Conservation (phyloP, 30 jellyfish, hydroid and myxozoan genomes). For the Cassiopea andromeda region DNA sequence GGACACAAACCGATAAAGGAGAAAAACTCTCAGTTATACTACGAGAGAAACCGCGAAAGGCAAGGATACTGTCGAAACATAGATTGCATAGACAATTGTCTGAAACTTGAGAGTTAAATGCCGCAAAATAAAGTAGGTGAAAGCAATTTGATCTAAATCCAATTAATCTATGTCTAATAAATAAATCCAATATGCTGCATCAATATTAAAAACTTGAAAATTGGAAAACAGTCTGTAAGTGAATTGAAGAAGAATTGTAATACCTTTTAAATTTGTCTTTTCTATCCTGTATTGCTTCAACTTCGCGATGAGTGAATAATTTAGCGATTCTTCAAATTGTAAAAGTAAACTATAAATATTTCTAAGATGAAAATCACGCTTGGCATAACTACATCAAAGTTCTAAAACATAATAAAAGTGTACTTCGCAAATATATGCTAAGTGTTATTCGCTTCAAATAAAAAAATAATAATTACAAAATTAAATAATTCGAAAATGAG, state of each 20-base stretch:
- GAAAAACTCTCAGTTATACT: background rate
- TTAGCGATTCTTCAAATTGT: slow-evolving; percentile 69
- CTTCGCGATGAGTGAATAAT: slow-evolving; percentile 68
- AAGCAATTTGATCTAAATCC: background rate
- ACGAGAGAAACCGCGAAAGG: background rate
- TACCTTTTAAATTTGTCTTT: slow-evolving; percentile 92
- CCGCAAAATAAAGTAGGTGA: background rate
- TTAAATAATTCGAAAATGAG: no score
- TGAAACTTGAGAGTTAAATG: background rate
- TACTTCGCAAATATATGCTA: no score
- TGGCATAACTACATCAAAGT: no score
- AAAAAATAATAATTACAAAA: no score
- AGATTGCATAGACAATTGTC: background rate
- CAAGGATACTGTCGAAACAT: background rate
- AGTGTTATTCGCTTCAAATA: no score
- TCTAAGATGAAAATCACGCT: no score
- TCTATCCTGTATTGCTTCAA: slow-evolving; percentile 78
- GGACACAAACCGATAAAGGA: background rate
- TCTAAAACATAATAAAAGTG: no score
- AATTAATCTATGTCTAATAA: background rate
- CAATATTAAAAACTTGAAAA: background rate
- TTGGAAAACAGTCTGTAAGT: background rate
- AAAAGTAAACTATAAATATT: no score
- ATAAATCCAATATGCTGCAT: background rate
- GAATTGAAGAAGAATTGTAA: background rate